These are phyloP conservation scores for Trichechus manatus DNA, from an alignment of 2,113 vertebrate species.

Conservation along the genomic window DNA sequence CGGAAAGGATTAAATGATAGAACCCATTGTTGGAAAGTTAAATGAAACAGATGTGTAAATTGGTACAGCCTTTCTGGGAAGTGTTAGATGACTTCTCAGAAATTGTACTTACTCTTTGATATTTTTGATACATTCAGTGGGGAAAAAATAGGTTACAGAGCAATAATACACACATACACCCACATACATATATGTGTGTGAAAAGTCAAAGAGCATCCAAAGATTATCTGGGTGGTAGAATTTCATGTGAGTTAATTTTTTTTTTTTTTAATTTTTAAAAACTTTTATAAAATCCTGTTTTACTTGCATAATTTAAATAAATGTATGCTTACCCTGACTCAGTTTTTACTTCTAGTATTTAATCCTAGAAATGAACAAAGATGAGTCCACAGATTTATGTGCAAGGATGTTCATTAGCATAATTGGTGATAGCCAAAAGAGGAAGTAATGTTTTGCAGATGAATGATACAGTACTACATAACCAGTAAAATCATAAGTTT, in stretches of 20 bases:
- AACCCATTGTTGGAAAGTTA: background rate
- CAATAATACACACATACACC: background rate
- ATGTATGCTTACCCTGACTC: background rate
- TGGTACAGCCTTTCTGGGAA: background rate
- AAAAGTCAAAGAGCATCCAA: background rate
- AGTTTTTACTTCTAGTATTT: background rate
- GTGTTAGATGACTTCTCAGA: background rate
- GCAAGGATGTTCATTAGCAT: background rate
- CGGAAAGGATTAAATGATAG: background rate
- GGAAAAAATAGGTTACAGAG: background rate
- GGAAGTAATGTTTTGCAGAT: background rate
- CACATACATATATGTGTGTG: too few species aligned
- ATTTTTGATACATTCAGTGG: background rate
- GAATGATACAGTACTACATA: background rate
- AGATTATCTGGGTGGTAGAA: background rate
- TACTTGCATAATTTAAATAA: constrained; percentile 19
- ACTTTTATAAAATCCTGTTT: background rate
- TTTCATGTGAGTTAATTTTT: background rate
- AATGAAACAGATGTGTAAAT: background rate
- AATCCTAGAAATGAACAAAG: constrained; percentile 23
- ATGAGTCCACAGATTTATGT: background rate
- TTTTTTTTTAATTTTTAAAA: background rate
- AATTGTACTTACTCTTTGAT: background rate
- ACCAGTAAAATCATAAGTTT: background rate
- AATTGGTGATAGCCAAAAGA: background rate